Base-by-base conservation (phyloP, 1,140 invertebrate genomes). In the Drosophila triauraria region DNA sequence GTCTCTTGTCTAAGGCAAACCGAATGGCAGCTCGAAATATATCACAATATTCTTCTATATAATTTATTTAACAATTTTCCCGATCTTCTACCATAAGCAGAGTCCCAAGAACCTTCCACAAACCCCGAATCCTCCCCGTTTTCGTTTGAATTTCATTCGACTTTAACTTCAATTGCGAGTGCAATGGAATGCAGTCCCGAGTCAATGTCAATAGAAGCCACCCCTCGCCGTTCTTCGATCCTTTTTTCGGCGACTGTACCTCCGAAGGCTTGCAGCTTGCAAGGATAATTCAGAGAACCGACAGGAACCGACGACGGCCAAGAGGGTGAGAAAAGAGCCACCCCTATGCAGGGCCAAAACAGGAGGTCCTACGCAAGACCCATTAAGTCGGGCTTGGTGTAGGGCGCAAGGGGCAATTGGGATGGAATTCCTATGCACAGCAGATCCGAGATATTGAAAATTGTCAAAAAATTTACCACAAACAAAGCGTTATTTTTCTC, bases 401-500 rank as follows among this genome's bases (percentile, higher is more conserved):
- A 56, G 20, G 30, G 47, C 43, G 47, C 47, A 40, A 40, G 30
- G n/a, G 47, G 15, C 5, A 6, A 30, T 6, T 30, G 32, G 61
- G 35, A 27, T 25, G 4, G 58, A 47, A 71, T 84, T 50, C 64
- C 80, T 32, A 15, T 84, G 76, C 80, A 79, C 67, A 47, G 30
- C 67, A 71, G 77, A 75, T 77, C 65, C 65, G 53, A 48, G 69
- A 35, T 59, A 47, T 64, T 43, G 59, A 30, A 54, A 68, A 50
- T 54, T 38, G 65, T 42, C 25, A 43, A 43, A 58, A 42, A 43
- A 58, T 75, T 92, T 92, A 92, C 91, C 91, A 92, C 91, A 92
- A 92, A 90, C 91, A 92, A 92, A 92, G 87, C 85, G 78, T 91
- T 92, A 92, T 86, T 91, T 86, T 81, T 90, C 78, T 92, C 87